Conservation (phyloP, 2,797 vertebrate species). For the Falco cherrug region DNA sequence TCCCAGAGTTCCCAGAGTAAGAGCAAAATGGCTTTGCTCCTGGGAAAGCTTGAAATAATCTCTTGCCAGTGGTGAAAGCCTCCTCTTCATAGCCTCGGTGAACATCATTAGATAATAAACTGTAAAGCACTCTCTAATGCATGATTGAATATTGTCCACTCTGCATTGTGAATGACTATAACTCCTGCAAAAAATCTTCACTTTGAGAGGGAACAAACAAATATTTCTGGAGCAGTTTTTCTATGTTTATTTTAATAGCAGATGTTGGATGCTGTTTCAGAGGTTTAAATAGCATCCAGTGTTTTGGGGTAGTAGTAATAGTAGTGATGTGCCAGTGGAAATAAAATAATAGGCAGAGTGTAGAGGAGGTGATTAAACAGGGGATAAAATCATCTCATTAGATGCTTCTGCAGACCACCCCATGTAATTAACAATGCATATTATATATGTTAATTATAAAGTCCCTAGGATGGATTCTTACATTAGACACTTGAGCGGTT, state of each 20-base stretch:
- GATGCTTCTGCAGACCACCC: slow-evolving; percentile 22
- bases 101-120: neutral
- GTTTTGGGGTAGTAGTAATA: neutral
- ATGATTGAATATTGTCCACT: slow-evolving; percentile 14
- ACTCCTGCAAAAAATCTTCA: neutral
- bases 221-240: neutral
- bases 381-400: neutral
- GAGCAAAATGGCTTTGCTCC: neutral
- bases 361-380: neutral
- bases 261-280: neutral
- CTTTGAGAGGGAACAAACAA: neutral
- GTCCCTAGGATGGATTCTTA: slow-evolving; percentile 13
- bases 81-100: neutral
- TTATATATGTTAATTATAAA: slow-evolving; percentile 23
- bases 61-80: neutral
- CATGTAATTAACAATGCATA: neutral
- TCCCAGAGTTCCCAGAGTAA: neutral
- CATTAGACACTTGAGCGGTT: neutral
- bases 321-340: neutral
- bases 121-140: slow-evolving; percentile 1
- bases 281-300: neutral
- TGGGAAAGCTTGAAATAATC: neutral
- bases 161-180: neutral
- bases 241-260: slow-evolving; percentile 18
- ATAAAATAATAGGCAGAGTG: neutral